Base-by-base conservation (phyloP, 2,797 vertebrate genomes). In the Strix occidentalis region DNA sequence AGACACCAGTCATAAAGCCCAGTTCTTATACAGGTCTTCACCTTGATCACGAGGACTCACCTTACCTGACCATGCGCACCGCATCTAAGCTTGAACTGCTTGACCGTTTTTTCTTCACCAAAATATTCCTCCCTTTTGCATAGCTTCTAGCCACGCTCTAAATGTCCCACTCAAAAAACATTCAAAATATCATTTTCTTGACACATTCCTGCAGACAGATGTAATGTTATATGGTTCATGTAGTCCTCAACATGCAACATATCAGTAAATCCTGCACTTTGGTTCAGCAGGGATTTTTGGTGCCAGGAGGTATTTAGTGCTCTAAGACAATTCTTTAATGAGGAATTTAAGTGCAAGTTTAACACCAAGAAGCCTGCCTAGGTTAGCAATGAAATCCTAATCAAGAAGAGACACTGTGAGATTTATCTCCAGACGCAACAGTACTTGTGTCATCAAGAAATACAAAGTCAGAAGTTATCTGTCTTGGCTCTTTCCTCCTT, bases 31-130 rank as follows among this genome's bases (percentile, higher is more conserved):
- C 8, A 48, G n/a, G 23, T 45, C 69, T 71, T 68, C n/a, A 63
- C 20, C 24, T 48, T 12, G 29, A 61, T 33, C 31, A 21, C n/a
- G 20, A 72, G 12, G 13, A 53, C 28, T 33, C 26, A 58, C 12
- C 18, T 56, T 41, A 28, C 17, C 77, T 31, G 25, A 21, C 43
- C 35, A 28, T 0, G 0, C 72, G 6, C 20, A 63, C 66, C 20
- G 6, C 18, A 29, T 58, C n/a, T 41, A 70, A 76, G n/a, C 37
- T 53, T 54, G 18, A 72, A 19, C 31, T 77, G 10, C 13, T 41
- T 63, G 16, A 48, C 37, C 3, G 25, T 20, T 13, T 33, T 43
- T 16, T 4, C 4, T 3, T 3, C 4, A 3, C 3, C 8, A 53
- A 76, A 57, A 29, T 41, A 54, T 29, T 64, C 33, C 33, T 85